Evolutionary conservation across 2,113 vertebrate genomes (phyloP).

Genomic region (Oophaga pumilio): DNA sequence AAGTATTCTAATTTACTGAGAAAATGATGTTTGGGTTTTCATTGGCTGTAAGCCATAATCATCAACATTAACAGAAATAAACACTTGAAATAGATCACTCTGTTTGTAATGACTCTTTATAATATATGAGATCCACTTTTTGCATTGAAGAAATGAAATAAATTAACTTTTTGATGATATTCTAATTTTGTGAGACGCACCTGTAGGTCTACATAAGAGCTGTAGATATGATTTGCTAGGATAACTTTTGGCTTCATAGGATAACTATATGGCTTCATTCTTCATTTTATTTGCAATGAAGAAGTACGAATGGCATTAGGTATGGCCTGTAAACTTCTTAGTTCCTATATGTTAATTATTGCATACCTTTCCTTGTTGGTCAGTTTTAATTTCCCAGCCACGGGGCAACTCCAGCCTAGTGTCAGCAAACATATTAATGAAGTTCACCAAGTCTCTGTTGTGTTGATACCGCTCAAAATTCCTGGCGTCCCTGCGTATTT

Average conservation of each 20-base stretch:
- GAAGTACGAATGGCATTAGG: not conserved
- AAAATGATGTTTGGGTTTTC: too few relatives aligned
- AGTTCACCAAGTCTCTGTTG: slow-evolving; percentile 94
- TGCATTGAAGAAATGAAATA: too few relatives aligned
- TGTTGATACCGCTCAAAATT: slow-evolving; percentile 99
- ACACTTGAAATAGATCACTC: too few relatives aligned
- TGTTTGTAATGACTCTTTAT: too few relatives aligned
- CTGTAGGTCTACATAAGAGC: not conserved
- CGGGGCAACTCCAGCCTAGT: slow-evolving; percentile 89
- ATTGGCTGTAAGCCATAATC: too few relatives aligned
- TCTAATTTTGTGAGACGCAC: not conserved
- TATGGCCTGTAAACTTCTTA: not conserved
- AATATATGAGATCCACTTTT: too few relatives aligned
- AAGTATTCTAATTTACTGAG: too few relatives aligned
- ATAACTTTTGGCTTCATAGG: too few relatives aligned
- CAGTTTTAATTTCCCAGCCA: slow-evolving; percentile 97
- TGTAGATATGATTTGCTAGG: not conserved
- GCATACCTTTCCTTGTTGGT: slow-evolving; percentile 95
- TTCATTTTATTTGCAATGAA: not conserved
- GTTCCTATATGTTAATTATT: not conserved
- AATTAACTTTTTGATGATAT: too few relatives aligned
- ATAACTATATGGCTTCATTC: too few relatives aligned
- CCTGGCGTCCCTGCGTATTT: slow-evolving; percentile 91
- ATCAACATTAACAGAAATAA: too few relatives aligned
- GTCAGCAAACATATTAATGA: slow-evolving; percentile 97